These are phyloP conservation scores for Papilio demoleus DNA, from an alignment of 2,888 invertebrate genomes.

Conservation along the genomic window DNA sequence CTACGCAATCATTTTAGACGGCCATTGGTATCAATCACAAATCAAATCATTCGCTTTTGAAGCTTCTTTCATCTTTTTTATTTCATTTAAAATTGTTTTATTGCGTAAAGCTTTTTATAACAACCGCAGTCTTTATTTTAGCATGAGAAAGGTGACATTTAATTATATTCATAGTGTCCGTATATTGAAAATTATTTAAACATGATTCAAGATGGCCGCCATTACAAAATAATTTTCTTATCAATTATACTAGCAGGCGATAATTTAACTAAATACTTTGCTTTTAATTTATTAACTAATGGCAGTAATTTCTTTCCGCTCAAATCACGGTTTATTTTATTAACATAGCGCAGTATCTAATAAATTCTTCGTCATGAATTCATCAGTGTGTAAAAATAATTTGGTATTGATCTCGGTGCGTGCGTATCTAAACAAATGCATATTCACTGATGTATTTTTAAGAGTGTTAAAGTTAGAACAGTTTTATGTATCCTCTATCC, in stretches of 20 bases:
- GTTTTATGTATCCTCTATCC: slow-evolving; percentile 29
- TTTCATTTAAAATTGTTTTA: slow-evolving; percentile 17
- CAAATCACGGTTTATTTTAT: neutral
- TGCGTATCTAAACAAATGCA: slow-evolving; percentile 28
- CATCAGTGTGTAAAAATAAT: slow-evolving; percentile 14
- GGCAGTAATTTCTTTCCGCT: neutral
- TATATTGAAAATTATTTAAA: neutral
- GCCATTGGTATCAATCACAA: slow-evolving; percentile 7
- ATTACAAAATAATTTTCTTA: neutral
- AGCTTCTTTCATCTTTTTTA: slow-evolving; percentile 10
- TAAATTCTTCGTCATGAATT: slow-evolving; percentile 6
- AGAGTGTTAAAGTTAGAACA: slow-evolving; percentile 25
- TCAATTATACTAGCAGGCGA: too few species aligned
- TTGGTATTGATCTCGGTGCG: slow-evolving; percentile 12
- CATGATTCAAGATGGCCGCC: neutral
- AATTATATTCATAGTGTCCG: neutral
- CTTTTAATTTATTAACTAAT: neutral
- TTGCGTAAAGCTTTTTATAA: neutral
- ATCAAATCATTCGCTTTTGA: slow-evolving; percentile 20
- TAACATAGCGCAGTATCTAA: neutral
- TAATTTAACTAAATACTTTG: too few species aligned
- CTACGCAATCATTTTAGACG: slow-evolving; percentile 26
- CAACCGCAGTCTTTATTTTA: neutral
- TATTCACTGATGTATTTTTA: slow-evolving; percentile 34
- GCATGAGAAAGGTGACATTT: neutral